A percentile compares a stretch with the other conserved stretches of the same genome.
Conservation (phyloP, 2,113 vertebrate genomes). For the Castor canadensis region DNA sequence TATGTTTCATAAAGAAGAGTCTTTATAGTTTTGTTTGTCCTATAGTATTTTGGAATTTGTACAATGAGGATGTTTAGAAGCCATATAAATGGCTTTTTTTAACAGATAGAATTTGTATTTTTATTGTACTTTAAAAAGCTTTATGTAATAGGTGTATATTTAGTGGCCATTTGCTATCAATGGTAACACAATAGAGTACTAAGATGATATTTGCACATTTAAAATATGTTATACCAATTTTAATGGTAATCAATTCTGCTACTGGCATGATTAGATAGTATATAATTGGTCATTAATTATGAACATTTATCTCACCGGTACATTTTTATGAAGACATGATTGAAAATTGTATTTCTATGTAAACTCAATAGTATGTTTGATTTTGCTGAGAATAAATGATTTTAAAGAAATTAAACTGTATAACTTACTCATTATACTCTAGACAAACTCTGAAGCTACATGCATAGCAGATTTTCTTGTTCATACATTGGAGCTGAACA, state of each 20-base stretch:
- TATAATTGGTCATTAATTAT: conserved; percentile 70
- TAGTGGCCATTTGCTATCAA: conserved; percentile 85
- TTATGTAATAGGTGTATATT: conserved; percentile 86
- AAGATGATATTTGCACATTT: conserved; percentile 85
- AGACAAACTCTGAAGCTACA: background rate
- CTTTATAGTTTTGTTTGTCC: conserved; percentile 87
- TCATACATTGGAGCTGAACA: background rate
- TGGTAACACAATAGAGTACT: conserved; percentile 79
- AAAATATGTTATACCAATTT: conserved; percentile 83
- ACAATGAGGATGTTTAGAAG: conserved; percentile 86
- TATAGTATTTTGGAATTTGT: conserved; percentile 89
- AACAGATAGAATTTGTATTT: conserved; percentile 90
- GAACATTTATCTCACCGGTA: conserved; percentile 75
- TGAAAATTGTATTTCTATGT: conserved; percentile 87
- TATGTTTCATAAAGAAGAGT: conserved; percentile 84
- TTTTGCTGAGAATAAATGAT: conserved; percentile 88
- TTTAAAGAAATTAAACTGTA: conserved; percentile 82
- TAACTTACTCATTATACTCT: conserved; percentile 66
- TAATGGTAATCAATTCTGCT: conserved; percentile 78
- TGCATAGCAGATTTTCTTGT: background rate
- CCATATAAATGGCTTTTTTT: conserved; percentile 86
- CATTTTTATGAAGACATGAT: conserved; percentile 82
- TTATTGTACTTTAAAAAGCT: conserved; percentile 88
- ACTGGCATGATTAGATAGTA: conserved; percentile 80
- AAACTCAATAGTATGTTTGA: conserved; percentile 84